Base-by-base conservation (phyloP, 2,888 invertebrate genomes). In the Erebia palarica region DNA sequence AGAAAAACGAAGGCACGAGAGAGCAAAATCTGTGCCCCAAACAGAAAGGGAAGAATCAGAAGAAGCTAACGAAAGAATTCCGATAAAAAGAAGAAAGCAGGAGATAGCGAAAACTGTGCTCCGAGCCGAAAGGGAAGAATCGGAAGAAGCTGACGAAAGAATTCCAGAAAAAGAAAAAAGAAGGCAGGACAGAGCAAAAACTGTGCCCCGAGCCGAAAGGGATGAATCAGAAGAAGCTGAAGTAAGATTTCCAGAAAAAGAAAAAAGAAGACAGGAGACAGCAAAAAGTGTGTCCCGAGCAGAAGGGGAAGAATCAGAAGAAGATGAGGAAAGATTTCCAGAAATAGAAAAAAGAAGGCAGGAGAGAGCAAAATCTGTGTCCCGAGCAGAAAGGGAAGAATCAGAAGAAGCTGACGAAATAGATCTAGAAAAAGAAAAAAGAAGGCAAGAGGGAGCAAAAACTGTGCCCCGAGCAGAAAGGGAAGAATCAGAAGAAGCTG, bases 21-120 rank as follows among this genome's bases (percentile, higher is more conserved):
- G 3, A 16, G 53, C 14, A 14, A 53, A 53, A 53, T 2, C 53
- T 5, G n/a, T 53, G 8, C 16, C 53, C 9, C 53, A 7, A 53
- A 7, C 8, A n/a, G n/a, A n/a, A 53, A 53, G 5, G 14, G 75
- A 65, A 58, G 70, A 74, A 66, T 44, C 53, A 2, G 68, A 77
- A 65, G 74, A 76, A 47, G 11, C 73, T 53, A 16, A 75, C 76
- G 16, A 78, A 74, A 61, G 67, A 51, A 18, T 75, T 36, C 7
- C 7, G 61, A 65, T 3, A 13, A 60, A 66, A 8, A 68, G 71
- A 64, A 14, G 13, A 11, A 47, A 0, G 47, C 11, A 47, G 13
- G 47, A 11, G 11, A 47, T 13, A 53, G 53, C 5, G 1, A 53
- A 53, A 53, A 16, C 53, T 5, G n/a, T 53, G n/a, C 16, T 16